Evolutionary conservation across 2,888 invertebrate genomes (phyloP), one percentile per base, ranked within the genome.

Genomic region (Noctua fimbriata): DNA sequence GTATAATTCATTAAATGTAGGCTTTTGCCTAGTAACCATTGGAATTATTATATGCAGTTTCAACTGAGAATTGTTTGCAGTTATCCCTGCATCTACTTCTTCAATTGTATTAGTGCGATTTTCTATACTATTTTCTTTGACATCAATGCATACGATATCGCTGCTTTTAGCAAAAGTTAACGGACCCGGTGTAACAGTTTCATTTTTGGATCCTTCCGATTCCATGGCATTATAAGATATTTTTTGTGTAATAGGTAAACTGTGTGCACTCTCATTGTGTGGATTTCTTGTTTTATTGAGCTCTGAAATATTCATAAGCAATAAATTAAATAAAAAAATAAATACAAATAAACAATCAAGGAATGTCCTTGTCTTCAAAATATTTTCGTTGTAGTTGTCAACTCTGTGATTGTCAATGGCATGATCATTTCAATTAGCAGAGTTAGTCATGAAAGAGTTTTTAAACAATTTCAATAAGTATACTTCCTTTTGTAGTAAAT

Each of bases 231-330:
- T 9, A 60, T 70, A 5, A 63, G 65, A 14, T 21, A 65, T 66
- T 72, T 74, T 44, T 73, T 87, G 76, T 58, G 47, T 52, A 69
- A 10, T 66, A 69, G 36, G 10, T 52, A 58, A 2, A 80, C 21
- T 76, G 41, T 24, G 36, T 28, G 32, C 44, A 73, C 32, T 70
- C 24, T 71, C 78, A 73, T 81, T 44, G 71, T 72, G 52, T 60
- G 24, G 63, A n/a, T 28, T 69, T 55, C 9, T 58, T 3, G 49
- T 21, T 75, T 63, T 80, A 32, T 24, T n/a, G 28, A 41, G 52
- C 44, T 75, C 66, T 28, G 77, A 47, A 71, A 49, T 41, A 86
- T 75, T 86, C 85, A 85, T 85, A 86, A 82, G 66, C 14, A 70
- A 44, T 67, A 74, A 77, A 58, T 69, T 28, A n/a, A 36, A 41